Evolutionary conservation across 2,888 invertebrate genomes (phyloP), one percentile per base, ranked within the genome.

Genomic region (Entomobrya multifasciata): DNA sequence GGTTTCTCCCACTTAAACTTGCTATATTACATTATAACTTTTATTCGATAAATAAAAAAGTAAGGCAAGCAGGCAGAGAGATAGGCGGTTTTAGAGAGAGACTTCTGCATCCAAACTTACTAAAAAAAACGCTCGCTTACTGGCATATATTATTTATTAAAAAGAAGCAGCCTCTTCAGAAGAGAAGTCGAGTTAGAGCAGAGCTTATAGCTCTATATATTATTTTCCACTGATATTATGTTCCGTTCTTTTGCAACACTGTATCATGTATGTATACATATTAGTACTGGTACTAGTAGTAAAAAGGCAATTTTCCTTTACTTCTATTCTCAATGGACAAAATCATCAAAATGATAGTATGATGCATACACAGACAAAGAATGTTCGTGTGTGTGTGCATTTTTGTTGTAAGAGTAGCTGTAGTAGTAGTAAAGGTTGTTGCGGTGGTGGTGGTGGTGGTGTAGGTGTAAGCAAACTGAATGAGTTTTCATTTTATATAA

Each of bases 271-370:
- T 47, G 49, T 30, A 0, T 13, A 4, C 27, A 3, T 20, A 20
- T n/a, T 30, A 6, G 52, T 44, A 74, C 52, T 36, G 8, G 36
- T 36, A n/a, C n/a, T 36, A 36, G 36, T 36, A 74, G 52, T 49
- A 36, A 8, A 55, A 36, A 74, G 74, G 74, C 74, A 74, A 74
- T 52, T 74, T 74, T 74, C 30, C 74, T 70, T 30, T 25, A n/a
- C n/a, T n/a, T 27, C 47, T 44, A 72, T 52, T 74, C 74, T 74
- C 74, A 74, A 74, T 55, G 55, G 74, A 74, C 74, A 74, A 55
- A 30, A 52, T 55, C 55, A 55, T 74, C 74, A 74, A 55, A 52
- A 52, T 74, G 74, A 52, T 74, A 65, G 17, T 11, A 27, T 4
- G 4, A 36, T 6, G 4, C 4, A 36, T 36, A 36, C 11, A 47